phyloP scores from a whole-genome alignment of 1,140 invertebrate species.

The Conus ventricosus region DNA sequence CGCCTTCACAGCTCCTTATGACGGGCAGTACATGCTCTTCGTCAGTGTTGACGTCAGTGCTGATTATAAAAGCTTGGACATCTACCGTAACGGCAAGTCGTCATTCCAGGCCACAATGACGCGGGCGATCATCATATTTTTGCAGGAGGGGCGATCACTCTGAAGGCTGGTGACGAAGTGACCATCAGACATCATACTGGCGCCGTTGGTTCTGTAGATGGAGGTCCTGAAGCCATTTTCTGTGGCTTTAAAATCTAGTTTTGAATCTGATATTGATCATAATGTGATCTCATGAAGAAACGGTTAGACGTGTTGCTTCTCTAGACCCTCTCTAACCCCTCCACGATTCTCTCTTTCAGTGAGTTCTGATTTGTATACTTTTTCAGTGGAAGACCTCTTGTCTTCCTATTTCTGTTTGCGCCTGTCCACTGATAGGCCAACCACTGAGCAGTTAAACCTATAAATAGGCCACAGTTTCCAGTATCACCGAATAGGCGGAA shows the following conservation, averaged over 20 bases:
- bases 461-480: too few relatives aligned
- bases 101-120: slow-evolving; percentile 9
- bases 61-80: not conserved
- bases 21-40: slow-evolving; percentile 21
- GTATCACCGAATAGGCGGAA: too few relatives aligned
- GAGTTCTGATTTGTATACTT: too few relatives aligned
- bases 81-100: not conserved
- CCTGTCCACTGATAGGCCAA: too few relatives aligned
- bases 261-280: not conserved
- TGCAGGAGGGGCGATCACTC: slow-evolving; percentile 24
- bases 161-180: slow-evolving; percentile 7
- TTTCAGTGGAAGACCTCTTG: too few relatives aligned
- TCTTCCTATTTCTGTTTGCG: too few relatives aligned
- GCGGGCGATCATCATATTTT: not conserved
- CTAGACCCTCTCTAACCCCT: too few relatives aligned
- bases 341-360: too few relatives aligned
- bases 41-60: slow-evolving; percentile 21
- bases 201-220: slow-evolving; percentile 22
- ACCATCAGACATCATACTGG: slow-evolving; percentile 6
- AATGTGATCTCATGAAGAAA: too few relatives aligned
- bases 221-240: slow-evolving; percentile 37
- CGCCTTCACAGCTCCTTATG: slow-evolving; percentile 10
- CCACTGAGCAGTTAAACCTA: too few relatives aligned
- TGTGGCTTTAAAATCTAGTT: not conserved
- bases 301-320: too few relatives aligned